Evolutionary conservation across 2,888 invertebrate species (phyloP), one percentile per base, ranked within the genome.

Genomic region (Adelognathus sp.): DNA sequence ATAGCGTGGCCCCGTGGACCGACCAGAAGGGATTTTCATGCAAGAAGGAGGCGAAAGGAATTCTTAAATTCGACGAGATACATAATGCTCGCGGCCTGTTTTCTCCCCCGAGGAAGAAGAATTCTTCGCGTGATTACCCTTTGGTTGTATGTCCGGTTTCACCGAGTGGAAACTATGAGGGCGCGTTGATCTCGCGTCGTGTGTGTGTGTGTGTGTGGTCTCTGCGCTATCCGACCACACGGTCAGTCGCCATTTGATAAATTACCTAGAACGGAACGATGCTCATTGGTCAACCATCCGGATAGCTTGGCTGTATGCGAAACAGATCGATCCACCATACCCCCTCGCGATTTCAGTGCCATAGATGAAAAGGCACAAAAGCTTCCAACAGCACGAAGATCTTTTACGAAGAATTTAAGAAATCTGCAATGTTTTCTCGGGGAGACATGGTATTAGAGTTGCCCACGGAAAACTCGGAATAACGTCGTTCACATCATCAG

Each of bases 201-300:
- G 4, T 27, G 27, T 31, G 33, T 29, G n/a, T 24, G 4, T 27
- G 27, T 31, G 33, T 29, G 31, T 21, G 29, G 39, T 41, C 14
- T 73, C 66, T 39, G 31, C 36, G 29, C 58, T 44, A 16, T 54
- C 61, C 33, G 7, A 50, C 14, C 21, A 27, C 33, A 24, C 27
- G 41, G 50, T 71, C 24, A 11, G 50, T 21, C 27, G 44, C 9
- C n/a, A 41, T 64, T 60, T 64, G 41, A 71, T 60, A 58, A 70
- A 71, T 60, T 39, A 29, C 36, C 58, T 29, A 24, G 16, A 50
- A 41, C 6, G 16, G 29, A 63, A 54, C 27, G 29, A 29, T 29
- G 29, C 27, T 24, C n/a, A n/a, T n/a, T n/a, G n/a, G n/a, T n/a
- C 14, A 52, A 52, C 41, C 64, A 39, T 56, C 58, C 54, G 27